A percentile compares a stretch with the other conserved stretches of the same genome.
These are phyloP conservation scores for Sesia bembeciformis DNA, from an alignment of 2,888 invertebrate genomes.

Conservation along the genomic window DNA sequence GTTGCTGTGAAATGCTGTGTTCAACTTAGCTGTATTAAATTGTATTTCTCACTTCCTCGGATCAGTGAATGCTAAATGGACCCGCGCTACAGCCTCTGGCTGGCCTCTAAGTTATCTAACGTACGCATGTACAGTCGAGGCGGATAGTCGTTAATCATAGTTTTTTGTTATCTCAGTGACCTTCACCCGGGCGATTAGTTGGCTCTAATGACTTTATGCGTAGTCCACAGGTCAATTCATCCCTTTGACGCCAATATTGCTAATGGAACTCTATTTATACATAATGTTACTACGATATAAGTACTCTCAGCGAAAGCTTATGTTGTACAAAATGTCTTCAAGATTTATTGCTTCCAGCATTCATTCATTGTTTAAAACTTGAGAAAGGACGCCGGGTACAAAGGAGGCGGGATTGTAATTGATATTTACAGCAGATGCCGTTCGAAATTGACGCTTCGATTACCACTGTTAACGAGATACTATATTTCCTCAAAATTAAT, in stretches of 20 bases:
- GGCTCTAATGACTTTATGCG: neutral
- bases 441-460: conserved; percentile 14
- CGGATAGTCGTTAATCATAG: neutral
- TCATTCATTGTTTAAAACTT: conserved; percentile 24
- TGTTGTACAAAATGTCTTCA: conserved; percentile 5
- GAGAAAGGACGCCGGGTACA: conserved; percentile 19
- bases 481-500: neutral
- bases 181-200: neutral
- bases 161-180: neutral
- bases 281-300: neutral
- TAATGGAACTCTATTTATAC: neutral
- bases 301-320: neutral
- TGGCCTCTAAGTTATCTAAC: neutral
- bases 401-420: conserved; percentile 19
- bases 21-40: no score
- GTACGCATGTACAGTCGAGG: neutral
- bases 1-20: no score
- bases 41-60: no score
- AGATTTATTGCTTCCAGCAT: conserved; percentile 16
- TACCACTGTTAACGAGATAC: conserved; percentile 3
- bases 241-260: neutral
- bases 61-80: no score
- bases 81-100: no score
- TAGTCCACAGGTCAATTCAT: neutral
- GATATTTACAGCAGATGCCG: conserved; percentile 19